Conservation (phyloP, 2,888 invertebrate genomes). For the Plagodis pulveraria region DNA sequence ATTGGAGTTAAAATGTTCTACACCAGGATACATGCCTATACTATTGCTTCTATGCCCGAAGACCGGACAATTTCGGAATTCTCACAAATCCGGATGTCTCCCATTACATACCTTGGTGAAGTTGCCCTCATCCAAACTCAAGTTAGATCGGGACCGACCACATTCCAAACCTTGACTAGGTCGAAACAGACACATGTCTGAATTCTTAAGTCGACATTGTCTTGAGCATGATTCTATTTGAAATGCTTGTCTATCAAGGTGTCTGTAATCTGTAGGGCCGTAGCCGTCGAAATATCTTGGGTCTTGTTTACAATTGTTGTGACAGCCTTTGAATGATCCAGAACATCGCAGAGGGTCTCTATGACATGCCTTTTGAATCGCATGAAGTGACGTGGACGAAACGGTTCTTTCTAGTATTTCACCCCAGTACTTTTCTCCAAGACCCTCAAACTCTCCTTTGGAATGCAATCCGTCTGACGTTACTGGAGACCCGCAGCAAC, state of each 20-base stretch:
- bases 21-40: constrained; percentile 76
- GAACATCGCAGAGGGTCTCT: constrained; percentile 72
- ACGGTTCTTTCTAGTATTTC: constrained; percentile 92
- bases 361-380: constrained; percentile 85
- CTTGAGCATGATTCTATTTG: constrained; percentile 80
- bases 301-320: constrained; percentile 73
- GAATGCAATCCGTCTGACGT: constrained; percentile 79
- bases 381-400: constrained; percentile 90
- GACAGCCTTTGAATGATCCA: constrained; percentile 79
- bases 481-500: constrained; percentile 77
- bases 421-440: constrained; percentile 90
- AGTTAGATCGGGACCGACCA: constrained; percentile 77
- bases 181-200: constrained; percentile 77
- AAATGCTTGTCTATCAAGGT: constrained; percentile 75
- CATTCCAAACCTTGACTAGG: constrained; percentile 73
- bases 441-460: constrained; percentile 87
- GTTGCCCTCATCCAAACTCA: constrained; percentile 79
- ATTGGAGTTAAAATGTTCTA: constrained; percentile 79
- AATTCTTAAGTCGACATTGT: constrained; percentile 77
- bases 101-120: constrained; percentile 79
- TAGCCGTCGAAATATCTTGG: constrained; percentile 77
- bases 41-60: constrained; percentile 84
- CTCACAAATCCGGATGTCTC: constrained; percentile 83
- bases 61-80: constrained; percentile 80
- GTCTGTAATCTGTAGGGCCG: constrained; percentile 72